Evolutionary conservation across 1,140 invertebrate genomes (phyloP).

Genomic region (Notospermus geniculatus): DNA sequence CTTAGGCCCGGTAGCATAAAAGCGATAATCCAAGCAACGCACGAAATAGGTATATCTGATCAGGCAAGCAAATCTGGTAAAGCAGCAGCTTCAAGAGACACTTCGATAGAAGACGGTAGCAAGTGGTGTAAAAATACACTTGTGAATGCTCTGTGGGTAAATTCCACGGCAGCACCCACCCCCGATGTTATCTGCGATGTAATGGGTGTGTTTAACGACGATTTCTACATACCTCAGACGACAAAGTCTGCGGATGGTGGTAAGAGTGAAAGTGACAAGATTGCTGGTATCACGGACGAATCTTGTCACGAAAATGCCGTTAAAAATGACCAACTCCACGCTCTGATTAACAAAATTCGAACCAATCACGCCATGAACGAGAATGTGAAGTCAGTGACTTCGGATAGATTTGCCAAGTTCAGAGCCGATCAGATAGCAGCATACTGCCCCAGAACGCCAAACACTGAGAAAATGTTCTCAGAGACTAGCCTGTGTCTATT

Average conservation of each 20-base stretch:
- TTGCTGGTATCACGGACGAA: constrained; percentile 9
- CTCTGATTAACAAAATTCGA: constrained; percentile 3
- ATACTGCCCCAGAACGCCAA: constrained; percentile 5
- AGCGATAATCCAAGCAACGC: constrained; percentile 2
- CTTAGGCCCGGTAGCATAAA: constrained; percentile 3
- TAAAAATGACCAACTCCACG: constrained; percentile 4
- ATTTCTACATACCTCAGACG: constrained; percentile 10
- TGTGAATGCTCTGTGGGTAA: constrained; percentile 2
- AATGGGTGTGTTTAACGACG: constrained; percentile 9
- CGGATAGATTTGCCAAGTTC: constrained; percentile 6
- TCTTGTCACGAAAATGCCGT: not conserved
- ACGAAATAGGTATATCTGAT: constrained; percentile 1
- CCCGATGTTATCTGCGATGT: constrained; percentile 8
- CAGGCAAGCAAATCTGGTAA: not conserved
- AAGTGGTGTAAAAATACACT: constrained; percentile 9
- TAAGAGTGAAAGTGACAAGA: too few species aligned
- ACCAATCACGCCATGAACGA: constrained; percentile 8
- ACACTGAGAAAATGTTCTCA: constrained; percentile 8
- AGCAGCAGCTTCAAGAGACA: not conserved
- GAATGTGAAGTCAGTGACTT: not conserved
- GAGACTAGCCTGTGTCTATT: constrained; percentile 8
- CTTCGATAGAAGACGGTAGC: constrained; percentile 2
- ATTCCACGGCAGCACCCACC: constrained; percentile 4
- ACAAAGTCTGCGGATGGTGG: too few species aligned
- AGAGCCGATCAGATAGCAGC: constrained; percentile 5